A percentile compares a stretch with the other conserved stretches of the same genome.
Conservation (phyloP, 2,888 invertebrate species). For the Panopea generosa region DNA sequence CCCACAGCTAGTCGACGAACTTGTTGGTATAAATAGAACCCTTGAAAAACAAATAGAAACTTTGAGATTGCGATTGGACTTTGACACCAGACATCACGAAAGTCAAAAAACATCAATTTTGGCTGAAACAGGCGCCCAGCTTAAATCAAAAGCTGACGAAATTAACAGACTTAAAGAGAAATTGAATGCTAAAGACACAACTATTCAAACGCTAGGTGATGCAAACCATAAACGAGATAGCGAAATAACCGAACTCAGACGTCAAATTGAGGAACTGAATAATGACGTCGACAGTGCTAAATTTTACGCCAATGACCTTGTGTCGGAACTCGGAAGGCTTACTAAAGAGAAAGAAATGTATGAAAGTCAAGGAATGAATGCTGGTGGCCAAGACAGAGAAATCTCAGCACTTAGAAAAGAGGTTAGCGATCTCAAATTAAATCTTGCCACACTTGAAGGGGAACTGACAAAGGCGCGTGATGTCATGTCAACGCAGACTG, state of each 20-base stretch:
- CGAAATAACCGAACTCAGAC: conserved; percentile 60
- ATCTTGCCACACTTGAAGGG: conserved; percentile 67
- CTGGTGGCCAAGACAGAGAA: conserved; percentile 63
- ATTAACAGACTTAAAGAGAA: conserved; percentile 59
- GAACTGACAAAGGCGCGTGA: conserved; percentile 72
- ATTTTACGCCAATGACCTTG: conserved; percentile 67
- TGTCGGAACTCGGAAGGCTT: conserved; percentile 54
- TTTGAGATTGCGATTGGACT: conserved; percentile 67
- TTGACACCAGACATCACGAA: conserved; percentile 67
- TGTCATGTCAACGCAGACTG: conserved; percentile 66
- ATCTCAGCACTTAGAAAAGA: conserved; percentile 64
- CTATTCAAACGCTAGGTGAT: conserved; percentile 54
- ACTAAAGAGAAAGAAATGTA: conserved; percentile 63
- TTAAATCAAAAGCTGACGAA: conserved; percentile 55
- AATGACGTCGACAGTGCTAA: conserved; percentile 67
- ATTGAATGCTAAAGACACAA: conserved; percentile 51
- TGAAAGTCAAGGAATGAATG: conserved; percentile 56
- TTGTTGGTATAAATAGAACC: conserved; percentile 67
- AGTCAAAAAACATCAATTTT: conserved; percentile 55
- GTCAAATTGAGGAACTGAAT: conserved; percentile 66
- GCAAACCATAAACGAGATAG: conserved; percentile 63
- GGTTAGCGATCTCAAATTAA: conserved; percentile 60
- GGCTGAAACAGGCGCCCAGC: conserved; percentile 54
- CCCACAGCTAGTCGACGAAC: conserved; percentile 58
- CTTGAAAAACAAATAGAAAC: conserved; percentile 74